These are phyloP conservation scores for Andrena camellia DNA, from an alignment of 2,888 invertebrate genomes.

Conservation along the genomic window DNA sequence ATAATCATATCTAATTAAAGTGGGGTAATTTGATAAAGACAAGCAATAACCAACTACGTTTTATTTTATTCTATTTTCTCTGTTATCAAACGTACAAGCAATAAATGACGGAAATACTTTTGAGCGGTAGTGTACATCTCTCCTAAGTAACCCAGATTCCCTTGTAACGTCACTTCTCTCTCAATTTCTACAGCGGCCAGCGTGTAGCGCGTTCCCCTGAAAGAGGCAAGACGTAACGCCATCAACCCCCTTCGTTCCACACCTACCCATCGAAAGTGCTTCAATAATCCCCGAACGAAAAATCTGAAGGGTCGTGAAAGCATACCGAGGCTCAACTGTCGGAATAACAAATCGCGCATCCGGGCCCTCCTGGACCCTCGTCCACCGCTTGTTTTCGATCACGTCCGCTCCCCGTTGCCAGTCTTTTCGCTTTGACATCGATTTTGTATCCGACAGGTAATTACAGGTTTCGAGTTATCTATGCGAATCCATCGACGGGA, in stretches of 20 bases:
- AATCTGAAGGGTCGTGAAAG: slow-evolving; percentile 61
- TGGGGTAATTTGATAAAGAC: no score
- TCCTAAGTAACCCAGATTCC: neutral
- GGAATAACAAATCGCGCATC: slow-evolving; percentile 69
- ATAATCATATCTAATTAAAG: no score
- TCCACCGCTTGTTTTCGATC: slow-evolving; percentile 66
- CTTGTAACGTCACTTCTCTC: neutral
- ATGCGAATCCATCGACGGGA: slow-evolving; percentile 70
- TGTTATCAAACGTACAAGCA: no score
- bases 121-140: neutral
- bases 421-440: slow-evolving; percentile 76
- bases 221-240: slow-evolving; percentile 39
- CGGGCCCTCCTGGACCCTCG: slow-evolving; percentile 8
- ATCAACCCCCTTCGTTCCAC: slow-evolving; percentile 31
- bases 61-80: no score
- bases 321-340: slow-evolving; percentile 51
- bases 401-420: slow-evolving; percentile 60
- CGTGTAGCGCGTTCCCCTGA: neutral
- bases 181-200: neutral
- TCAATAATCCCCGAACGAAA: slow-evolving; percentile 62
- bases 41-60: no score
- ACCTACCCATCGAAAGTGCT: slow-evolving; percentile 36
- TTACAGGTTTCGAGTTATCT: slow-evolving; percentile 75
- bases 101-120: no score
- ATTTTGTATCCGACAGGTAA: slow-evolving; percentile 81